phyloP scores from a whole-genome alignment of 2,113 vertebrate genomes.

The Peromyscus californicus region DNA sequence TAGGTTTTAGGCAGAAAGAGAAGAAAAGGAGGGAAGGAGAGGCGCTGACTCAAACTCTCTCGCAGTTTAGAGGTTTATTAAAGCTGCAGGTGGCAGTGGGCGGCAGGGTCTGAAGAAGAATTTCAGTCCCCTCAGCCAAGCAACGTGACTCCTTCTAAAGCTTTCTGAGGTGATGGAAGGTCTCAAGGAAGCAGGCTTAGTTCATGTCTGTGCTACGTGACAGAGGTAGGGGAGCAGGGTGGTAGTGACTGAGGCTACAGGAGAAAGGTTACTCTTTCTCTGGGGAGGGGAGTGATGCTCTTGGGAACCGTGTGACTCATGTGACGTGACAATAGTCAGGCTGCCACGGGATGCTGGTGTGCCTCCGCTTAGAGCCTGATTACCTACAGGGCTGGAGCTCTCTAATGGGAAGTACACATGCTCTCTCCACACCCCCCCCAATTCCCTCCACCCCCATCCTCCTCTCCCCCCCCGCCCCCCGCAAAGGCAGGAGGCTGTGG shows the following conservation, averaged over 20 bases:
- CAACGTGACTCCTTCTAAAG: not conserved
- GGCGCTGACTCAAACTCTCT: not conserved
- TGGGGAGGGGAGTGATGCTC: not conserved
- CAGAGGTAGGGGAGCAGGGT: not conserved
- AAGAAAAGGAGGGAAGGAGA: not conserved
- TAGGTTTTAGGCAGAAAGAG: not conserved
- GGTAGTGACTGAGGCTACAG: not conserved
- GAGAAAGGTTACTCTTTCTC: not conserved
- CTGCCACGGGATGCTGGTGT: not conserved
- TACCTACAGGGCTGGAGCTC: not conserved
- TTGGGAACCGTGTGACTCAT: not conserved
- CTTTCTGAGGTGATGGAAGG: not conserved
- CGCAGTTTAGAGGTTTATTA: not conserved
- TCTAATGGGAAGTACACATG: not conserved
- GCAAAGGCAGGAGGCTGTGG: not conserved
- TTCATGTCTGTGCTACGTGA: not conserved
- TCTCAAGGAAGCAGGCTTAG: not conserved
- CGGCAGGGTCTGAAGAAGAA: not conserved
- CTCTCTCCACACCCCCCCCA: not conserved
- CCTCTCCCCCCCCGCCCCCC: fast-evolving
- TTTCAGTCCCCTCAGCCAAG: not conserved
- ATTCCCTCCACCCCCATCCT: not conserved
- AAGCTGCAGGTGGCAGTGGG: no score
- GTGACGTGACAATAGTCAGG: not conserved
- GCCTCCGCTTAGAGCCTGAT: not conserved